phyloP scores from a whole-genome alignment of 1,140 invertebrate genomes.

The Littorina saxatilis region DNA sequence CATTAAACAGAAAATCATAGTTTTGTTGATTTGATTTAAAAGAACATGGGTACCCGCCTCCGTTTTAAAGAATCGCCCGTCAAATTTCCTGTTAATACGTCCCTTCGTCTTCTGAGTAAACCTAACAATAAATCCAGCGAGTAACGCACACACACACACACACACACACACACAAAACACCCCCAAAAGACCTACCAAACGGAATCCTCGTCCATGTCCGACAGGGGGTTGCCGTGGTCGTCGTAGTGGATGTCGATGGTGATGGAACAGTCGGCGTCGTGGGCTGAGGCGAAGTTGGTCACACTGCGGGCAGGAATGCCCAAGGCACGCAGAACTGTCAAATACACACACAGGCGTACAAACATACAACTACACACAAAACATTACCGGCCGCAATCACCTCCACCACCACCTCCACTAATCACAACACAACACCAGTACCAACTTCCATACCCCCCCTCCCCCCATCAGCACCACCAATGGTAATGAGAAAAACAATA shows the following conservation, averaged over 20 bases:
- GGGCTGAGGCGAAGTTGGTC: constrained; percentile 92
- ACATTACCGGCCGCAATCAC: neutral
- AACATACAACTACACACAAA: neutral
- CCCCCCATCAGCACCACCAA: constrained; percentile 73
- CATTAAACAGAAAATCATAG: neutral
- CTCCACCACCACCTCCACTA: neutral
- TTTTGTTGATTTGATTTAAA: neutral
- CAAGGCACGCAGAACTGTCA: constrained; percentile 90
- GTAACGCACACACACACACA: no score
- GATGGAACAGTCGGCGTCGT: constrained; percentile 90
- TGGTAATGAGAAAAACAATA: constrained; percentile 88
- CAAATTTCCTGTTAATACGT: no score
- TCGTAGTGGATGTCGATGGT: constrained; percentile 91
- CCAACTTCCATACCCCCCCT: no score
- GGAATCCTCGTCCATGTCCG: constrained; percentile 37
- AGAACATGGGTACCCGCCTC: neutral
- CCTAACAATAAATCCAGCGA: no score
- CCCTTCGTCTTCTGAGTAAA: no score
- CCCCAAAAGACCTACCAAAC: constrained; percentile 45
- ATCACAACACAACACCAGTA: no score
- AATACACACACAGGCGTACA: constrained; percentile 84
- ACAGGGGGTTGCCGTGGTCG: constrained; percentile 23
- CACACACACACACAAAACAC: neutral
- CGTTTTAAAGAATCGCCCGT: no score
- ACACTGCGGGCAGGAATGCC: no score